Percentiles rank a stretch among this genome's conserved stretches.
phyloP scores from a whole-genome alignment of 2,888 invertebrate genomes.

The Syrphus vitripennis region DNA sequence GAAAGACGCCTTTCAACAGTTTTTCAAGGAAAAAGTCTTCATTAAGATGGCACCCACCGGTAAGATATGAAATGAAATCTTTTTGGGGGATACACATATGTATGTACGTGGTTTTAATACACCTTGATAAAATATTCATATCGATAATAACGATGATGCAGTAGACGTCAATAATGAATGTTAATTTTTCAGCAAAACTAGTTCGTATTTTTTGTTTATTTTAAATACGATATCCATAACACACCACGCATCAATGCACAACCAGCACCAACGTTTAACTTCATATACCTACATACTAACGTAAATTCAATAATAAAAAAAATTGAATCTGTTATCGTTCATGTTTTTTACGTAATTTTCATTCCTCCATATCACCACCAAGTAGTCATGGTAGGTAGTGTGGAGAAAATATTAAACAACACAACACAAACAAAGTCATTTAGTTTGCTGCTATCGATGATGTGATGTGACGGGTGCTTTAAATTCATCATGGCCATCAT shows the following conservation, averaged over 20 bases:
- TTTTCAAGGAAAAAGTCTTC: neutral
- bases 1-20: neutral
- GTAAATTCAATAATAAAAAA: neutral
- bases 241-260: conserved; percentile 42
- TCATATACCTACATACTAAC: neutral
- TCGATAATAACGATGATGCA: neutral
- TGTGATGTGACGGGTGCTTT: conserved; percentile 42
- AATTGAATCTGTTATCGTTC: conserved; percentile 8
- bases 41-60: conserved; percentile 26
- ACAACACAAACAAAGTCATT: conserved; percentile 17
- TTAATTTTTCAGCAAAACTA: conserved; percentile 16
- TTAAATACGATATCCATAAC: conserved; percentile 21
- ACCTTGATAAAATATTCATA: neutral
- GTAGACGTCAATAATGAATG: conserved; percentile 11
- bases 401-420: conserved; percentile 31
- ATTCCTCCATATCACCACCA: conserved; percentile 18
- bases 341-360: conserved; percentile 55
- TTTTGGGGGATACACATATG: neutral
- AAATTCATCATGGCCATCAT: conserved; percentile 63
- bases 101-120: neutral
- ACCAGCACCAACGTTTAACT: neutral
- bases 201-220: conserved; percentile 14
- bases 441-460: conserved; percentile 53
- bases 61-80: conserved; percentile 23
- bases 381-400: neutral